Conservation (phyloP, 2,888 invertebrate species). For the Eupithecia subfuscata region DNA sequence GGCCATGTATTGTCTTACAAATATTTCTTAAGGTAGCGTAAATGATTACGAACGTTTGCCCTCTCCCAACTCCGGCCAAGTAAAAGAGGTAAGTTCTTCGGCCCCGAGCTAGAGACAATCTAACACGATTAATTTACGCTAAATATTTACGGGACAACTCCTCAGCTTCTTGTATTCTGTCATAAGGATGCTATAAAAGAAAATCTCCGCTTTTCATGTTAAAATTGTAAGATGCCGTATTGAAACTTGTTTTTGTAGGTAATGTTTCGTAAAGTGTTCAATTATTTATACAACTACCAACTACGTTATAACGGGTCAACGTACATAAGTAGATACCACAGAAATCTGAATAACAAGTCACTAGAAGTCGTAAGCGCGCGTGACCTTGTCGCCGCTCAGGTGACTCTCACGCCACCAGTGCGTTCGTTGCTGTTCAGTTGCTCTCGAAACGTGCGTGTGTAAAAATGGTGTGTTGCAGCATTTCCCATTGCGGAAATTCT, state of each 20-base stretch:
- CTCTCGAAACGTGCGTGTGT: too few species aligned
- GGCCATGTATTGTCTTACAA: background rate
- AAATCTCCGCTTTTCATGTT: background rate
- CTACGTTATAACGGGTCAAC: too few species aligned
- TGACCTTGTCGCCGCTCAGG: too few species aligned
- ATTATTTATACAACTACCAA: background rate
- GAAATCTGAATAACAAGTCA: too few species aligned
- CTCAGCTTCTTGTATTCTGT: background rate
- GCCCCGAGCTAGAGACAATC: background rate
- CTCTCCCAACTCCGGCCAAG: background rate
- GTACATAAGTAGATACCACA: too few species aligned
- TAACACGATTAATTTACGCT: background rate
- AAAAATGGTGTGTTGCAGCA: too few species aligned
- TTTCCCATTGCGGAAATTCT: too few species aligned
- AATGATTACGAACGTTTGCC: background rate
- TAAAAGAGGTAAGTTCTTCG: background rate
- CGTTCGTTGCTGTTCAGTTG: too few species aligned
- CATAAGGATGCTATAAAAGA: background rate
- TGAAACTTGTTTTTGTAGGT: background rate
- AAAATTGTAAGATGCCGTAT: background rate
- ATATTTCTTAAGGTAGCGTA: background rate
- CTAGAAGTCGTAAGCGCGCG: too few species aligned
- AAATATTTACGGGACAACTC: background rate
- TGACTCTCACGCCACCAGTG: too few species aligned
- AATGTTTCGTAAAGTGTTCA: too few species aligned